Base-by-base conservation (phyloP, 2,888 invertebrate genomes). In the Hofmannophila pseudospretella region DNA sequence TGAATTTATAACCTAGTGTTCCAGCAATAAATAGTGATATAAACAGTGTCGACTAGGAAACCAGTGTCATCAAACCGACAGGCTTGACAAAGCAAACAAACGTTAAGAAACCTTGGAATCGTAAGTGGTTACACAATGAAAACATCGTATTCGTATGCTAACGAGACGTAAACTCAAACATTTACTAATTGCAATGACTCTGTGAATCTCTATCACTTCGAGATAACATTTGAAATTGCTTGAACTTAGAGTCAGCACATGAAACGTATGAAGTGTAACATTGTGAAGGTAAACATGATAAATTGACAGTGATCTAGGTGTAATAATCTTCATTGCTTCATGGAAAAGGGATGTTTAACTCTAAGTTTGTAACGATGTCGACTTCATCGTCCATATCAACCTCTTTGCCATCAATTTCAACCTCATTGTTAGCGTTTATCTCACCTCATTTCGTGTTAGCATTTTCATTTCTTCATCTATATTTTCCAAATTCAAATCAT, bases 61-160 rank as follows among this genome's bases (percentile, higher is more conserved):
- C 29, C 16, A 10, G 32, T 39, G 36, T 39, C 36, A 36, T 35
- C 31, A 35, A 35, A 32, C 39, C 27, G 22, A 13, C 1, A 23
- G 36, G 34, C 34, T 39, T 25, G 7, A 5, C 10, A 30, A 30
- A 34, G 9, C 23, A 14, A 36, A 25, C 22, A 20, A 19, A 43
- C 9, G 25, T 36, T 7, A 4, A 32, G 36, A 37, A 39, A 26
- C 44, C 41, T 41, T 41, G 41, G 33, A 37, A 31, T 28, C 32
- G 14, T 32, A 35, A 39, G 39, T 41, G 29, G 38, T 37, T 16
- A 23, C 13, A 28, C 10, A 29, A 29, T 29, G 29, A 20, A 16
- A 35, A 29, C n/a, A 29, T 11, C 3, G 29, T 16, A 29, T 13
- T 29, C n/a, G 13, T 29, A 14, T 14, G 29, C 16, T 29, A 29